phyloP scores from a whole-genome alignment of 2,888 invertebrate species.

The Lycia hirtaria region DNA sequence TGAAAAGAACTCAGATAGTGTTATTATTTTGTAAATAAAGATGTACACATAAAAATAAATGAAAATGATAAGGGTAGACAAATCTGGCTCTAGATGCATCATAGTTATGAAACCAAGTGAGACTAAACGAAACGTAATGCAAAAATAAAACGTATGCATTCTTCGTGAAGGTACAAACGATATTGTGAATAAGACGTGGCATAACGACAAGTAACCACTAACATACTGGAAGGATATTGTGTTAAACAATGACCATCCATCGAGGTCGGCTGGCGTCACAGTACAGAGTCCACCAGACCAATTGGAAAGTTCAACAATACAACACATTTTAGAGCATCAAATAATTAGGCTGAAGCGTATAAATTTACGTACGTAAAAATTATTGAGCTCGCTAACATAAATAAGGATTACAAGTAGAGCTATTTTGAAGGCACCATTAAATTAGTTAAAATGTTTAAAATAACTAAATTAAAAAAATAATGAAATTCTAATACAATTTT shows the following conservation, averaged over 20 bases:
- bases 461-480: too few species aligned
- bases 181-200: slow-evolving; percentile 10
- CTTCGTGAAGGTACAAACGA: neutral
- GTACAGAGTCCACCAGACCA: slow-evolving; percentile 65
- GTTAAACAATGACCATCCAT: slow-evolving; percentile 54
- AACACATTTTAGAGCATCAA: slow-evolving; percentile 42
- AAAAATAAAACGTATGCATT: too few species aligned
- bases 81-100: neutral
- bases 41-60: too few species aligned
- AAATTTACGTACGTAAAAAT: slow-evolving; percentile 20
- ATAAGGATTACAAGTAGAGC: too few species aligned
- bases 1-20: too few species aligned
- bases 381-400: neutral
- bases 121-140: slow-evolving; percentile 1
- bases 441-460: too few species aligned
- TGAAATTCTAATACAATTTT: too few species aligned
- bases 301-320: slow-evolving; percentile 69
- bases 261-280: slow-evolving; percentile 57
- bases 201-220: slow-evolving; percentile 46
- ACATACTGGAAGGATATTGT: slow-evolving; percentile 52
- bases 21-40: too few species aligned
- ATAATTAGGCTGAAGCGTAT: slow-evolving; percentile 37
- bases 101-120: neutral
- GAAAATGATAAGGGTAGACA: too few species aligned
- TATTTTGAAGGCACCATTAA: too few species aligned